Conservation (phyloP, 1,140 invertebrate genomes). For the Tenebrio molitor region DNA sequence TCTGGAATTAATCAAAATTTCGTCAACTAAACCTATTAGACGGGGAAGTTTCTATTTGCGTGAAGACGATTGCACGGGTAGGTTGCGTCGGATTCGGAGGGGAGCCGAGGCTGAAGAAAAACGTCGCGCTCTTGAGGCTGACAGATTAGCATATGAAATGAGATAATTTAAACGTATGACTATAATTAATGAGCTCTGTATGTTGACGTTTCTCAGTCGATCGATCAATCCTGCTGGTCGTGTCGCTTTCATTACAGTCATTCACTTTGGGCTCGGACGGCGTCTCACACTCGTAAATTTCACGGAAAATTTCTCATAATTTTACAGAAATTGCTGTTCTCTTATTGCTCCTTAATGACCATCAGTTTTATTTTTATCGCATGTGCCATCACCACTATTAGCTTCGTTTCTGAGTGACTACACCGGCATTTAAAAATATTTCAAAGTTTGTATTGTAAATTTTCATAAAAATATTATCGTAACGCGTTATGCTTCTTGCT, state of each 20-base stretch:
- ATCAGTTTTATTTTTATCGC: too few relatives aligned
- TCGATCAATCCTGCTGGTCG: conserved; percentile 52
- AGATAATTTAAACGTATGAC: conserved; percentile 44
- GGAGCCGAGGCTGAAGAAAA: conserved; percentile 20
- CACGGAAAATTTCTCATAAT: conserved; percentile 1
- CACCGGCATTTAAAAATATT: too few relatives aligned
- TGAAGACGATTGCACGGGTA: conserved; percentile 10
- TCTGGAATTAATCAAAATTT: conserved; percentile 33
- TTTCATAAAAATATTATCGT: too few relatives aligned
- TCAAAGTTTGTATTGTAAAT: too few relatives aligned
- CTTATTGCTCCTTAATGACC: too few relatives aligned
- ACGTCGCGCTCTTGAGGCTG: conserved; percentile 19
- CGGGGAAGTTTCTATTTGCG: background rate
- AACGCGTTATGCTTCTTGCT: too few relatives aligned
- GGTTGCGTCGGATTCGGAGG: conserved; percentile 5
- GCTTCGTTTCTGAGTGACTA: too few relatives aligned
- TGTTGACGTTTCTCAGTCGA: conserved; percentile 49
- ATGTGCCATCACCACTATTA: too few relatives aligned
- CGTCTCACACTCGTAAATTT: background rate
- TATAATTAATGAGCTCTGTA: conserved; percentile 47
- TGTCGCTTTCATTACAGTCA: conserved; percentile 26
- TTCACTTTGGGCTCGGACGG: background rate
- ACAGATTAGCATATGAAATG: conserved; percentile 45
- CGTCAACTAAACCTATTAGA: conserved; percentile 9
- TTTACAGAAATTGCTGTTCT: too few relatives aligned